A percentile compares a stretch with the other conserved stretches of the same genome.
phyloP scores from a whole-genome alignment of 1,140 invertebrate genomes.

The Vanessa tameamea region DNA sequence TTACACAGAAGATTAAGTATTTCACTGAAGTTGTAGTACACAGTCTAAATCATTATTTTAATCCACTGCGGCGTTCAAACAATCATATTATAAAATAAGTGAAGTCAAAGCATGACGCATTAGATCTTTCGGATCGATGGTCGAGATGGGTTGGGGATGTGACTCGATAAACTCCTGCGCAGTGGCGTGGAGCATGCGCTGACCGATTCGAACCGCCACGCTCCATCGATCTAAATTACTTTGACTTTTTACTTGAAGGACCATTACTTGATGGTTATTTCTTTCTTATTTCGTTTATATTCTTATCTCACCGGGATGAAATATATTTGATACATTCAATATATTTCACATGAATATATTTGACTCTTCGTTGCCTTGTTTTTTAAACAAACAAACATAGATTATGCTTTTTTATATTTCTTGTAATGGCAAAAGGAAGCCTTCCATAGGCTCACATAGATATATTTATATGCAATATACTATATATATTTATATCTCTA shows the following conservation, averaged over 20 bases:
- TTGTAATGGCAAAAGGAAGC: too few species aligned
- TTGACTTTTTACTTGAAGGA: slow-evolving; percentile 54
- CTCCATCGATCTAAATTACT: slow-evolving; percentile 55
- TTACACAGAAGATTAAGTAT: background rate
- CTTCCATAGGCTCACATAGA: too few species aligned
- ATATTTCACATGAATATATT: too few species aligned
- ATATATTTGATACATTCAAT: too few species aligned
- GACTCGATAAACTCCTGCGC: slow-evolving; percentile 25
- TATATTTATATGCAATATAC: too few species aligned
- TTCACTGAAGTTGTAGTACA: background rate
- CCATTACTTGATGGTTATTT: slow-evolving; percentile 9
- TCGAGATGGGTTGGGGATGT: slow-evolving; percentile 27
- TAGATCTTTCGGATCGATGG: slow-evolving; percentile 18
- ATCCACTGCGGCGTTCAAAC: background rate
- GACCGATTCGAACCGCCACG: slow-evolving; percentile 52
- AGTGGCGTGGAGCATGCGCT: slow-evolving; percentile 18
- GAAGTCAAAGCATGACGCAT: slow-evolving; percentile 27
- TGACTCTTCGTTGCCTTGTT: too few species aligned
- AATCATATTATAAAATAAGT: slow-evolving; percentile 16
- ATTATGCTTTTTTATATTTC: too few species aligned
- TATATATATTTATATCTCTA: too few species aligned
- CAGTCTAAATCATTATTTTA: background rate
- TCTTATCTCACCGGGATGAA: background rate
- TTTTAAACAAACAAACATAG: too few species aligned
- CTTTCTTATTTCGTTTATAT: background rate